phyloP scores from a whole-genome alignment of 1,140 invertebrate species.

The Condylostylus longicornis region DNA sequence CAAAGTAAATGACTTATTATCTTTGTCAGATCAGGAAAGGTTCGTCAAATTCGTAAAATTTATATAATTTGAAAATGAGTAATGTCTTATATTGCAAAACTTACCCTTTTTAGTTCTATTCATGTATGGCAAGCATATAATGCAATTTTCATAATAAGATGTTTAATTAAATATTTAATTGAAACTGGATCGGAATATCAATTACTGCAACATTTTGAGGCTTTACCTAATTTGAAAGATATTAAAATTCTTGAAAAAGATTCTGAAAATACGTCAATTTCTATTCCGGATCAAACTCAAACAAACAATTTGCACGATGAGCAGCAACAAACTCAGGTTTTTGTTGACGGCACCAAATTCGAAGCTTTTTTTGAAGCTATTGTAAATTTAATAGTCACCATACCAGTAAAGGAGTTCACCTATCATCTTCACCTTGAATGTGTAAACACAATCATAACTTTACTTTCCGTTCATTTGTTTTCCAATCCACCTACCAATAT shows the following conservation, averaged over 20 bases:
- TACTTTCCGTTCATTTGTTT: conserved; percentile 81
- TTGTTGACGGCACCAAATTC: conserved; percentile 29
- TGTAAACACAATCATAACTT: conserved; percentile 68
- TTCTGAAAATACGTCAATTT: conserved; percentile 14
- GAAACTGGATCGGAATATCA: conserved; percentile 62
- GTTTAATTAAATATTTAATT: conserved; percentile 77
- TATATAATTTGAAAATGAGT: no score
- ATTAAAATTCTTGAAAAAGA: conserved; percentile 17
- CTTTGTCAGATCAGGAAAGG: conserved; percentile 73
- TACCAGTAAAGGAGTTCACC: conserved; percentile 51
- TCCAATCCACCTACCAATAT: conserved; percentile 38
- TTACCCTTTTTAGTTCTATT: conserved; percentile 57
- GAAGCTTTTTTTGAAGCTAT: conserved; percentile 30
- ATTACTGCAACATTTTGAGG: conserved; percentile 56
- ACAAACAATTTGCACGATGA: conserved; percentile 12
- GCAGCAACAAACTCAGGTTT: conserved; percentile 10
- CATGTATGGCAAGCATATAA: conserved; percentile 92
- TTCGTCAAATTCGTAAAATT: conserved; percentile 31
- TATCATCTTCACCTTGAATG: conserved; percentile 79
- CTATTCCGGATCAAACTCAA: conserved; percentile 20
- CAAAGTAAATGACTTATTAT: conserved; percentile 60
- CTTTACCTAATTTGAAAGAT: conserved; percentile 28
- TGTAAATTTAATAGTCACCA: conserved; percentile 28
- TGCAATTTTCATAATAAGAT: conserved; percentile 78
- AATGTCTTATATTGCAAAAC: conserved; percentile 2